These are phyloP conservation scores for Gyps fulvus DNA, from an alignment of 2,113 vertebrate species.

Conservation along the genomic window DNA sequence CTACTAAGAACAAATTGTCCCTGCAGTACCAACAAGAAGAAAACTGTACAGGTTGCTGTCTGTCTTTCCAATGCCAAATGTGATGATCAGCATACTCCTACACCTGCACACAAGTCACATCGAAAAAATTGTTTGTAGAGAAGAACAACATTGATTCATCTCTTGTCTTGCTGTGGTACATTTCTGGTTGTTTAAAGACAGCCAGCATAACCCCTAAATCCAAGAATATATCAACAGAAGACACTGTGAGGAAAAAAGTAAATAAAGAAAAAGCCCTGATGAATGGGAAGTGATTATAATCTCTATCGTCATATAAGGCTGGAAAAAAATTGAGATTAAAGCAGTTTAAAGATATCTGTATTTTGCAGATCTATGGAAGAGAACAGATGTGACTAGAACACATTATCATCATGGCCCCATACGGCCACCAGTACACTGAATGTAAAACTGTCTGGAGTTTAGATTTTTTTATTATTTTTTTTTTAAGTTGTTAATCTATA, in stretches of 20 bases:
- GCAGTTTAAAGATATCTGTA: background rate
- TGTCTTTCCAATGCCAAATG: background rate
- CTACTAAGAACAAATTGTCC: background rate
- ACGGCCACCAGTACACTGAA: background rate
- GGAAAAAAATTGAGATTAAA: background rate
- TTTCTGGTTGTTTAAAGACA: background rate
- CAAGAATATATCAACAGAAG: background rate
- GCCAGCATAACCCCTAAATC: background rate
- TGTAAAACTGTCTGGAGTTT: background rate
- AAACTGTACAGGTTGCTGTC: background rate
- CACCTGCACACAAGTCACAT: background rate
- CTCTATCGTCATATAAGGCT: background rate
- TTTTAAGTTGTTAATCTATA: background rate
- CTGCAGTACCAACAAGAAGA: background rate
- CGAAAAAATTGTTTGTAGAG: background rate
- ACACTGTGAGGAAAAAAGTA: background rate
- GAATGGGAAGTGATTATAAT: background rate
- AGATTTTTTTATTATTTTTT: background rate
- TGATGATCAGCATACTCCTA: background rate
- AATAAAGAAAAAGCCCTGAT: background rate
- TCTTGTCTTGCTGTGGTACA: background rate
- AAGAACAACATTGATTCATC: background rate
- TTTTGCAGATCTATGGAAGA: background rate
- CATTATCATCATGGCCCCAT: background rate
- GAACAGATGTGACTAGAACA: background rate